Evolutionary conservation across 2,888 invertebrate genomes (phyloP), one percentile per base, ranked within the genome.

Genomic region (Rotaria magnacalcarata): DNA sequence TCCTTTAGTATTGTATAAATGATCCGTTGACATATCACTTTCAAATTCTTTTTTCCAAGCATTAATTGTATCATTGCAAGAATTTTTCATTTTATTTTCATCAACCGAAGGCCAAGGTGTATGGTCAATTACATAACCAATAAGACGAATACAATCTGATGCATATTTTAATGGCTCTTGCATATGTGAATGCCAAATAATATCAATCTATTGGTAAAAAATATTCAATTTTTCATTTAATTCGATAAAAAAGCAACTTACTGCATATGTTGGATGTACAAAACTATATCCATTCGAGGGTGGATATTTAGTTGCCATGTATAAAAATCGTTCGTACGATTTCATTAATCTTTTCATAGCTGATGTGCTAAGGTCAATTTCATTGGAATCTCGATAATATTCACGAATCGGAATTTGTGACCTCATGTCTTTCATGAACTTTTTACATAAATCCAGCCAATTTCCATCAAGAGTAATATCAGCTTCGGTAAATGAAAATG

Each of bases 121-220:
- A 75, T 75, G 75, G 41, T 75, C 75, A 41, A 75, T 41, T 2
- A 75, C 21, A 43, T 75, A 75, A 24, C 75, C 75, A 19, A 43
- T 43, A 43, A 75, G 41, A 75, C 21, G 75, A 19, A 21, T 21
- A 43, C 75, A 43, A 43, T 75, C 75, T 10, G 75, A 16, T 10
- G 21, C 41, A 43, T 75, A 75, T 43, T 75, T 75, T 7, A 75
- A 43, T 43, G 75, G 41, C 2, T 75, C 75, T 43, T 75, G 75
- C 75, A 75, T 75, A 75, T 75, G 75, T 43, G 75, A 75, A 43
- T 75, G 43, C 75, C 75, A 43, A 41, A 75, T 75, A 43, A 75
- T 75, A 43, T 75, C 75, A 43, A 75, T 75, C 75, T 75, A 43
- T 11, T 21, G 1, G 24, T 21, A 34, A 24, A 67, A 34, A 14